Conservation (phyloP, 2,888 invertebrate species). For the Timema podura region DNA sequence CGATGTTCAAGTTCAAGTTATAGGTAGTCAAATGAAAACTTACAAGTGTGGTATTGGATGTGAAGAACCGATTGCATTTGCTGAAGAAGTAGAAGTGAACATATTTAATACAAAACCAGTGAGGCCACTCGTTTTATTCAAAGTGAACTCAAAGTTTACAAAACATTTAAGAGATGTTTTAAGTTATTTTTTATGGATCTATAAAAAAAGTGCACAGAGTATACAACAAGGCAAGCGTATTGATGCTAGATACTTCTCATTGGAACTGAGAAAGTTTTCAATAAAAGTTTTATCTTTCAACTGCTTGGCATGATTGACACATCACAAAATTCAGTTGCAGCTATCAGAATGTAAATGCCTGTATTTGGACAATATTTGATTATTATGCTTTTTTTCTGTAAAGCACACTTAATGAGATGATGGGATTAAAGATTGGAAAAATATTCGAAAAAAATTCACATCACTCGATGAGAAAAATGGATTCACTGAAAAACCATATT, state of each 20-base stretch:
- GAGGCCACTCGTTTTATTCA: neutral
- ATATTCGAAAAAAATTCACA: neutral
- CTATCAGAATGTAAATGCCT: neutral
- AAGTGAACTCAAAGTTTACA: neutral
- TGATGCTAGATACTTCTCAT: neutral
- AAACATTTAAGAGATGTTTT: neutral
- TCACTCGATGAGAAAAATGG: neutral
- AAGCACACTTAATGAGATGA: neutral
- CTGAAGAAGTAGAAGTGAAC: too few relatives aligned
- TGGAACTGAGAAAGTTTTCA: neutral
- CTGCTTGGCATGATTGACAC: neutral
- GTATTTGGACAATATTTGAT: slow-evolving; percentile 6
- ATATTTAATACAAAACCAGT: too few relatives aligned
- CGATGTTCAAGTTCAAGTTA: neutral
- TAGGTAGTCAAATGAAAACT: too few relatives aligned
- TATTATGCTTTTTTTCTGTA: neutral
- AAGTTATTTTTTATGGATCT: neutral
- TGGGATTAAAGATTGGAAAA: neutral
- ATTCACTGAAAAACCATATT: neutral
- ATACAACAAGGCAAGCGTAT: neutral
- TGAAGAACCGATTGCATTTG: too few relatives aligned
- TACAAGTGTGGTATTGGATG: too few relatives aligned
- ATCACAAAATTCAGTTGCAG: slow-evolving; percentile 1
- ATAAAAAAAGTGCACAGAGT: neutral
- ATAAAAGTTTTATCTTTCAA: neutral